These are phyloP conservation scores for Antedon mediterranea DNA, from an alignment of 53 echinoderm and acorn worm genomes.

Conservation along the genomic window DNA sequence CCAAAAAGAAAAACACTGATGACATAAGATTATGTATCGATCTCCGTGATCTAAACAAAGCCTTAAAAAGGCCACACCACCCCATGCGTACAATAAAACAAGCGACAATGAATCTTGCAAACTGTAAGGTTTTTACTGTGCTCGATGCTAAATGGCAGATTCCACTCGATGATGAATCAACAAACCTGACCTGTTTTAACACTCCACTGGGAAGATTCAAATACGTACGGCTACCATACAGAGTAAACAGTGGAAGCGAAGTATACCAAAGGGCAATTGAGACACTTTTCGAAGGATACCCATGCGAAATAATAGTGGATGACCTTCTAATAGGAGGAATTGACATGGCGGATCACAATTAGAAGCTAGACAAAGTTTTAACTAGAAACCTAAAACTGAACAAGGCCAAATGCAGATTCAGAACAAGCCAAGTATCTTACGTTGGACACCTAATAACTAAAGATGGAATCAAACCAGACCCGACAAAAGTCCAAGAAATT, in stretches of 20 bases:
- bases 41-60: slow-evolving; percentile 20
- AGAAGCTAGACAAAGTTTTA: slow-evolving; percentile 12
- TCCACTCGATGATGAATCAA: slow-evolving; percentile 22
- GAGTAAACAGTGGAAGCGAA: slow-evolving; percentile 10
- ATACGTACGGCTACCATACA: slow-evolving; percentile 22
- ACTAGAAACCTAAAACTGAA: not conserved
- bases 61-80: slow-evolving; percentile 27
- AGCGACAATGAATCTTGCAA: slow-evolving; percentile 14
- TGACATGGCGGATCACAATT: slow-evolving; percentile 4
- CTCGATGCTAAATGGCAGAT: slow-evolving; percentile 35
- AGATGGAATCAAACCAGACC: not conserved
- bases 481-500: not conserved
- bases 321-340: slow-evolving; percentile 19
- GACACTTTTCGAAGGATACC: slow-evolving; percentile 15
- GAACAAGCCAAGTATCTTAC: not conserved
- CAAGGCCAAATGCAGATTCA: not conserved
- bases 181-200: slow-evolving; percentile 19
- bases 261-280: slow-evolving; percentile 32
- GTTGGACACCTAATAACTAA: not conserved
- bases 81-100: slow-evolving; percentile 26
- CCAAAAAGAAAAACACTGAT: slow-evolving; percentile 23
- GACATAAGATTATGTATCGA: slow-evolving; percentile 29
- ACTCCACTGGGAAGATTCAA: slow-evolving; percentile 14
- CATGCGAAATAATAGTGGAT: slow-evolving; percentile 29
- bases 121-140: not conserved